Evolutionary conservation across 1,140 invertebrate genomes (phyloP).

Genomic region (Cherax quadricarinatus): DNA sequence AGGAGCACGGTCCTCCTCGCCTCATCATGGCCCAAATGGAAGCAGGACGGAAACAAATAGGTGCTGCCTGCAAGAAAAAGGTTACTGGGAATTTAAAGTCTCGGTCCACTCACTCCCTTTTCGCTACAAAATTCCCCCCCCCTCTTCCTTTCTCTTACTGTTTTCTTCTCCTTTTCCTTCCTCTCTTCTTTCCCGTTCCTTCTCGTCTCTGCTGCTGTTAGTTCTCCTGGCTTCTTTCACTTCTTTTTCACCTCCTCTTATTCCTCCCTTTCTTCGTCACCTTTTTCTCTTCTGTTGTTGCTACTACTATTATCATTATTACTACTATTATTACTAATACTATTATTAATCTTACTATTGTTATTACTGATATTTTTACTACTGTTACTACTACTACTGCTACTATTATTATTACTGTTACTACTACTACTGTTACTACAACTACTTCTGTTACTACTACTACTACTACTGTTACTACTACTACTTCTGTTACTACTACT

Average conservation of each 20-base stretch:
- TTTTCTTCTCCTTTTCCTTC: background rate
- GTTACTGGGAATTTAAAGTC: constrained; percentile 29
- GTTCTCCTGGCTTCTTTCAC: background rate
- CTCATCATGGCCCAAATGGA: constrained; percentile 63
- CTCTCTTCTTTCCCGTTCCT: background rate
- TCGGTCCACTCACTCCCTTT: background rate
- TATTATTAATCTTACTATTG: no score
- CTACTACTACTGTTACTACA: no score
- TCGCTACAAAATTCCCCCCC: background rate
- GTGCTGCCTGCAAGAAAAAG: constrained; percentile 28
- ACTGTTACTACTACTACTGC: no score
- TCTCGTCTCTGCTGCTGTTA: background rate
- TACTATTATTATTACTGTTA: no score
- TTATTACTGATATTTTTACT: no score
- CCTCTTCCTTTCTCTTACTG: background rate
- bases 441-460: no score
- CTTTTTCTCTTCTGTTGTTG: no score
- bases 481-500: no score
- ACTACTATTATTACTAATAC: no score
- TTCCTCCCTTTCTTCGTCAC: background rate
- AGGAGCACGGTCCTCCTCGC: no score
- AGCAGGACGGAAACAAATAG: constrained; percentile 57
- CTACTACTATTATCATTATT: no score
- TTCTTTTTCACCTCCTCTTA: background rate
- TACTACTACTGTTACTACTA: no score